Evolutionary conservation across 2,797 vertebrate genomes (phyloP), one percentile per base, ranked within the genome.

Genomic region (Sus cebifrons): DNA sequence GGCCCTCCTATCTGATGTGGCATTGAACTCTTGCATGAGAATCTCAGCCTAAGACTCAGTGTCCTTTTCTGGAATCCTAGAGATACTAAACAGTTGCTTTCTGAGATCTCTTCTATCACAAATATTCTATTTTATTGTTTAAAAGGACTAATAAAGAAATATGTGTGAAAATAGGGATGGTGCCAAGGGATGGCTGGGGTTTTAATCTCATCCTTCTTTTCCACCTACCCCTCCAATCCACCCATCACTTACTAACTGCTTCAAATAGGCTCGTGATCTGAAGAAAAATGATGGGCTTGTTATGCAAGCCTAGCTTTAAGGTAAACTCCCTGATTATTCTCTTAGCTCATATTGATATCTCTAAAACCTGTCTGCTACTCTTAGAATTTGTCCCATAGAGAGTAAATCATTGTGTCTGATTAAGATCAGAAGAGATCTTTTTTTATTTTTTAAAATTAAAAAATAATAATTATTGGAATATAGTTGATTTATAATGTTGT

Each of bases 321-420:
- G 73, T 29, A 92, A 64, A 44, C 32, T 85, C 40, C 40, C 75
- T 52, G 79, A 44, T 49, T 36, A 17, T 73, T 56, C 5, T 32
- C 3, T 64, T 89, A 60, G 3, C 25, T 21, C 49, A 25, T 54
- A 18, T 17, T 62, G 3, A 56, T 89, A 6, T 86, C 62, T 65
- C 54, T 58, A 89, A 86, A 91, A 27, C 11, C 29, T 18, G 29
- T 79, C 60, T 95, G 32, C 20, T 85, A 12, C 58, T 49, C 4
- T 79, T 75, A 68, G 18, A 40, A 89, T 32, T 95, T 95, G 18
- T 36, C 77, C 23, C 73, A 21, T 71, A 94, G 36, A 94, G 36
- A 49, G 67, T 67, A 81, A 82, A 95, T 56, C 9, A 54, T 1
- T 77, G 58, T 58, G 3, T 82, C 13, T 25, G n/a, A 74, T 78